Evolutionary conservation across 2,113 vertebrate species (phyloP).

Genomic region (Numenius arquata): DNA sequence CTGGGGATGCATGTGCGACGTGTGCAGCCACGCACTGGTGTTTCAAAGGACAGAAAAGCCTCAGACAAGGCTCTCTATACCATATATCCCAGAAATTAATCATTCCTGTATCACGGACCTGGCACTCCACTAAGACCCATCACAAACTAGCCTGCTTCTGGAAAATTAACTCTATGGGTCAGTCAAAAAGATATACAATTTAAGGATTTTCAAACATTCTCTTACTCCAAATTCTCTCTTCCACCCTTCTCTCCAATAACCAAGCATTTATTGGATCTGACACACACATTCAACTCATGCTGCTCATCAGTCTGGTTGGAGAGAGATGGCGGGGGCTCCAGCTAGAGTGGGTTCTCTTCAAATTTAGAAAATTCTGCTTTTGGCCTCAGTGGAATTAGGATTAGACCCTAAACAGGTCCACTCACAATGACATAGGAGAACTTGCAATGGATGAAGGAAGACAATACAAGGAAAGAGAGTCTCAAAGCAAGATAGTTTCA

Average conservation of each 20-base stretch:
- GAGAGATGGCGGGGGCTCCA: not conserved
- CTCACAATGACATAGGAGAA: not conserved
- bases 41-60: not conserved
- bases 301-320: not conserved
- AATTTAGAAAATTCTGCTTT: not conserved
- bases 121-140: not conserved
- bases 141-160: not conserved
- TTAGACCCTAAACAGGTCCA: not conserved
- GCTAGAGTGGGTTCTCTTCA: not conserved
- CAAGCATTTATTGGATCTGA: not conserved
- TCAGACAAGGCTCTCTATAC: not conserved
- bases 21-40: not conserved
- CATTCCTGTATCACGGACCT: not conserved
- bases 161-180: not conserved
- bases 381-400: not conserved
- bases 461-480: not conserved
- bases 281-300: not conserved
- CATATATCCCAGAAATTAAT: not conserved
- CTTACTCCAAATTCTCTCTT: not conserved
- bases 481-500: not conserved
- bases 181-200: not conserved
- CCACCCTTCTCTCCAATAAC: not conserved
- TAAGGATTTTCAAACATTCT: not conserved
- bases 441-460: not conserved
- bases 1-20: rapidly evolving